A percentile compares a stretch with the other conserved stretches of the same genome.
These are phyloP conservation scores for Notarius lentiginosus DNA, from an alignment of 2,113 vertebrate species.

Conservation along the genomic window DNA sequence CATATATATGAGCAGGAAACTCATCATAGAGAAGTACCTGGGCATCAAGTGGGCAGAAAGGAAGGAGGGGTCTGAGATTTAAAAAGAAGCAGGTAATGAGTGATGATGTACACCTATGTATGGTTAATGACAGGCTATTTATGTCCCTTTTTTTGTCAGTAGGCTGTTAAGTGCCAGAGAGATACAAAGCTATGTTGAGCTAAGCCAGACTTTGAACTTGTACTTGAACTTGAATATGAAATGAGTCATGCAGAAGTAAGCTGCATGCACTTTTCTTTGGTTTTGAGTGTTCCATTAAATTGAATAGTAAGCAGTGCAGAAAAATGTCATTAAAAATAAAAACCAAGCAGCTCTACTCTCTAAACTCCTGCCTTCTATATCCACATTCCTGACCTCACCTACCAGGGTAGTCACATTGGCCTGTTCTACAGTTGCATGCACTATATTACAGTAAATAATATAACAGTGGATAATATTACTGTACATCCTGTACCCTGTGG, in stretches of 20 bases:
- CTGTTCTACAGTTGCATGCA: not conserved
- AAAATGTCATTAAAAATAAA: slow-evolving; percentile 3
- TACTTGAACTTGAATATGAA: not conserved
- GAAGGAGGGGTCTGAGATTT: not conserved
- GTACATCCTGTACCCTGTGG: not conserved
- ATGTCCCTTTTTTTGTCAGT: not conserved
- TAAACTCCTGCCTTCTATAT: not conserved
- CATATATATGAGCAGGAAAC: not conserved
- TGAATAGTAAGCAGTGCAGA: not conserved
- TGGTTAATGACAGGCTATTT: not conserved
- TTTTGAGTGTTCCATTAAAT: not conserved
- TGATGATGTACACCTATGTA: not conserved
- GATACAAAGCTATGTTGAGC: not conserved
- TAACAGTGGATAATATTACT: not conserved
- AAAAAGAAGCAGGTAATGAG: not conserved
- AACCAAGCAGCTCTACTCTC: not conserved
- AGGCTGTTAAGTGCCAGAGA: not conserved
- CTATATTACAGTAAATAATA: not conserved
- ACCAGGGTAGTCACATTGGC: not conserved
- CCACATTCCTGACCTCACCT: not conserved
- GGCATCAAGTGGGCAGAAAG: not conserved
- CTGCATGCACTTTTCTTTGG: not conserved
- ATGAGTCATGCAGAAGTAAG: not conserved
- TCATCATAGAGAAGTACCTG: not conserved
- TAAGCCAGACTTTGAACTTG: not conserved